A percentile compares a stretch with the other conserved stretches of the same genome.
phyloP scores from a whole-genome alignment of 1,140 invertebrate genomes.

The Platorchestia sp. region DNA sequence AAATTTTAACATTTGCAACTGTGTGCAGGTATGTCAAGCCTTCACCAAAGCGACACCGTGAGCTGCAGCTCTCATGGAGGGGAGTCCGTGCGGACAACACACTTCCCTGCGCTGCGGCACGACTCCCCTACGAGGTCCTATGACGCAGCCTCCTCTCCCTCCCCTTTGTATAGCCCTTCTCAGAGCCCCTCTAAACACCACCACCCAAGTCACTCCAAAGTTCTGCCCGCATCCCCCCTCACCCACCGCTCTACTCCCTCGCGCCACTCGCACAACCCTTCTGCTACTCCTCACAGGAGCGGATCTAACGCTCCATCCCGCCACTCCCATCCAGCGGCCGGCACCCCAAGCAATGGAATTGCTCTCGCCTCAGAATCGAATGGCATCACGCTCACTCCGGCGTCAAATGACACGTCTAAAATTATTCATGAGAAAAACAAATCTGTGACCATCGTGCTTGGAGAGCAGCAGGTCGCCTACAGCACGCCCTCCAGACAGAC shows the following conservation, averaged over 20 bases:
- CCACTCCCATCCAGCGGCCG: not conserved
- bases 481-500: not conserved
- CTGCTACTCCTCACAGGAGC: not conserved
- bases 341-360: not conserved
- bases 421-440: slow-evolving; percentile 48
- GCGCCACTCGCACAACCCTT: slow-evolving; percentile 3
- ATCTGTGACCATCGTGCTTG: slow-evolving; percentile 35
- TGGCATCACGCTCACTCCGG: slow-evolving; percentile 24
- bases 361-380: not conserved
- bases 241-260: not conserved
- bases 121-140: not conserved
- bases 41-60: not conserved
- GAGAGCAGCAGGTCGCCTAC: slow-evolving; percentile 30
- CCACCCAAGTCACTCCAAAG: not conserved
- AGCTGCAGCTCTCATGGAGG: not conserved
- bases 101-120: slow-evolving; percentile 43
- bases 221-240: not conserved
- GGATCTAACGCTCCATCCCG: not conserved
- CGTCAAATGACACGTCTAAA: not conserved
- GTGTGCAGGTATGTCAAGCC: not conserved
- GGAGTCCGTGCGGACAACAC: not conserved
- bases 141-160: not conserved
- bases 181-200: slow-evolving; percentile 17
- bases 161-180: not conserved
- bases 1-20: not conserved